Evolutionary conservation across 2,113 vertebrate genomes (phyloP).

Genomic region (Bubo blakistoni): DNA sequence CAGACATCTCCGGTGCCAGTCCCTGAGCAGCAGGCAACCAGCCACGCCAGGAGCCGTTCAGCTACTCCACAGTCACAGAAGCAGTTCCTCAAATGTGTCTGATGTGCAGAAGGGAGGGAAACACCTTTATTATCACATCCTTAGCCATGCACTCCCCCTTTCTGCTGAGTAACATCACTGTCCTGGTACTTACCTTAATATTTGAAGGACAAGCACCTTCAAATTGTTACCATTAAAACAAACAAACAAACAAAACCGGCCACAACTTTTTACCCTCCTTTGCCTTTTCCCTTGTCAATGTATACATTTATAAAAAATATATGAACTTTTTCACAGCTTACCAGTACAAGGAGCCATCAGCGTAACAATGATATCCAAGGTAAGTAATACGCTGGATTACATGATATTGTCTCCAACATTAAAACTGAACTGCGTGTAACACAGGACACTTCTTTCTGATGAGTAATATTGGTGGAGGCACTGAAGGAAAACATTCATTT

Average conservation of each 20-base stretch:
- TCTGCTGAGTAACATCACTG: not conserved
- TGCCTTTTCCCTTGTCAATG: not conserved
- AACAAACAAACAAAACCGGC: not conserved
- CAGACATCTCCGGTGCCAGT: too few species aligned
- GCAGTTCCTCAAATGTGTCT: not conserved
- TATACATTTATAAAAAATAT: too few species aligned
- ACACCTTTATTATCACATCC: not conserved
- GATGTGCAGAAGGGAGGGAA: not conserved
- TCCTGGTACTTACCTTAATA: not conserved
- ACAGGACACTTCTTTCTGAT: not conserved
- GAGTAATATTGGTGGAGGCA: not conserved
- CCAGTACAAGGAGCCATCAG: not conserved
- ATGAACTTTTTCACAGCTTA: not conserved
- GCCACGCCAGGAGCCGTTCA: rapidly evolving
- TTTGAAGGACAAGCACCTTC: not conserved
- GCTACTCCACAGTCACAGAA: not conserved
- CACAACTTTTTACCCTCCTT: not conserved
- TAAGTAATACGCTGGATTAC: not conserved
- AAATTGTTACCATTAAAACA: not conserved
- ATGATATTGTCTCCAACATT: not conserved
- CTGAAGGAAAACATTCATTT: not conserved
- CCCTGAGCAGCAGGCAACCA: not conserved
- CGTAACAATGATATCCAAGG: rapidly evolving
- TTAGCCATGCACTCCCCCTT: not conserved
- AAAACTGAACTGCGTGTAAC: not conserved